These are phyloP conservation scores for Orthosia gothica DNA, from an alignment of 2,888 invertebrate species.

Conservation along the genomic window DNA sequence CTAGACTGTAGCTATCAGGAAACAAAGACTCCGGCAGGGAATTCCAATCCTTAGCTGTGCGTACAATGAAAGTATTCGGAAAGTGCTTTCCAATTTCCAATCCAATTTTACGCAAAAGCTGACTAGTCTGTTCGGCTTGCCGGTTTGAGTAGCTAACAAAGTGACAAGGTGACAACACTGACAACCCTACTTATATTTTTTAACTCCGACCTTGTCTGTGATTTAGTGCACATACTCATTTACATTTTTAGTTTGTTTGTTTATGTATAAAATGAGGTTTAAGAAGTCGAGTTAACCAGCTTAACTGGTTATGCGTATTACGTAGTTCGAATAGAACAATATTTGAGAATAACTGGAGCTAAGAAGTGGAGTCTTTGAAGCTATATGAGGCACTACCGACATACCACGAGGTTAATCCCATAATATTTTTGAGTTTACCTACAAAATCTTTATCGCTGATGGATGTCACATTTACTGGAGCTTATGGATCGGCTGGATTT, in stretches of 20 bases:
- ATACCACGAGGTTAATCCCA: too few relatives aligned
- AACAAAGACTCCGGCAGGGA: too few relatives aligned
- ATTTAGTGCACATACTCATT: slow-evolving; percentile 60
- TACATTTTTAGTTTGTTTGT: slow-evolving; percentile 67
- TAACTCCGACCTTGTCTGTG: slow-evolving; percentile 57
- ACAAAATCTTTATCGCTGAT: too few relatives aligned
- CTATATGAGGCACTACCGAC: background rate
- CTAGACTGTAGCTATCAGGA: too few relatives aligned
- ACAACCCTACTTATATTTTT: slow-evolving; percentile 10
- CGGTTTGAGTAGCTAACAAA: background rate
- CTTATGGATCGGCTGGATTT: background rate
- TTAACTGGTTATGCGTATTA: slow-evolving; percentile 56
- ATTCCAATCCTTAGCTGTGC: too few relatives aligned
- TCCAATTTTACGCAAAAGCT: too few relatives aligned
- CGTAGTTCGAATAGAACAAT: slow-evolving; percentile 50
- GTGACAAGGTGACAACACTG: too few relatives aligned
- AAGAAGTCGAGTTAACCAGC: slow-evolving; percentile 32
- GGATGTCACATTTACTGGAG: too few relatives aligned
- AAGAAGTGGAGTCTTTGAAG: background rate
- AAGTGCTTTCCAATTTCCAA: too few relatives aligned
- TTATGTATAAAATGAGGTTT: slow-evolving; percentile 59
- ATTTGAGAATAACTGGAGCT: slow-evolving; percentile 42
- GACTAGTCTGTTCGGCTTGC: background rate
- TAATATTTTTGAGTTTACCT: too few relatives aligned
- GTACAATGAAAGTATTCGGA: too few relatives aligned